Percentiles rank a stretch among this genome's conserved stretches.
These are phyloP conservation scores for Ophiothrix spiculata DNA, from an alignment of 35 echinoderm and acorn worm genomes.

Conservation along the genomic window DNA sequence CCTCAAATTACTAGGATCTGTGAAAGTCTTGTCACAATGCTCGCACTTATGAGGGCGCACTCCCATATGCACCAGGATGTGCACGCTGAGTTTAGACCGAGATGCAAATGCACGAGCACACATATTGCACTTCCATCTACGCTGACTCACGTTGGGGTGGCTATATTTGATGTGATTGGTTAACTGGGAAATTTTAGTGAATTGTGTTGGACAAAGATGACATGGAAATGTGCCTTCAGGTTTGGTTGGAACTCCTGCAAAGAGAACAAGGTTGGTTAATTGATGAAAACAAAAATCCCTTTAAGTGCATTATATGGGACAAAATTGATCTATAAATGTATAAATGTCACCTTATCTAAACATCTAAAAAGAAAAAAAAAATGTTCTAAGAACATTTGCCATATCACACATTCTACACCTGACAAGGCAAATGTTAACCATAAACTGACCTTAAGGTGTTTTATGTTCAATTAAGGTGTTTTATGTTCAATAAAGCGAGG, in stretches of 20 bases:
- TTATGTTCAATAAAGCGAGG: too few relatives aligned
- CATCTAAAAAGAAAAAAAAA: too few relatives aligned
- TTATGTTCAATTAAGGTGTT: too few relatives aligned
- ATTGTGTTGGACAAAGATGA: constrained; percentile 54
- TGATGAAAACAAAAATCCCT: too few relatives aligned
- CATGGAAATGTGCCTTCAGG: constrained; percentile 64
- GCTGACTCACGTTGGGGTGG: constrained; percentile 44
- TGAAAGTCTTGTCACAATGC: constrained; percentile 73
- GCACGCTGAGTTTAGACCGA: constrained; percentile 65
- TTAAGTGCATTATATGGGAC: too few relatives aligned
- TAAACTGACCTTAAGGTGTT: too few relatives aligned
- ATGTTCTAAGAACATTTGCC: too few relatives aligned
- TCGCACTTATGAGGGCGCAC: constrained; percentile 74
- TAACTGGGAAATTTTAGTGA: constrained; percentile 45
- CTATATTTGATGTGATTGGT: constrained; percentile 46
- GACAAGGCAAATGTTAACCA: too few relatives aligned
- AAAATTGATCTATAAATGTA: too few relatives aligned
- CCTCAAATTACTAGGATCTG: constrained; percentile 81
- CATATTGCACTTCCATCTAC: constrained; percentile 56
- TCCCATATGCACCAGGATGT: constrained; percentile 61
- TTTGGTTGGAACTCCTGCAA: constrained; percentile 57
- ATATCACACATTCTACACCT: too few relatives aligned
- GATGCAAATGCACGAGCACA: constrained; percentile 73
- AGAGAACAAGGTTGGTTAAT: too few relatives aligned
- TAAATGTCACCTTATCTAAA: too few relatives aligned